Base-by-base conservation (phyloP, 2,113 vertebrate genomes). In the Heliornis fulica region DNA sequence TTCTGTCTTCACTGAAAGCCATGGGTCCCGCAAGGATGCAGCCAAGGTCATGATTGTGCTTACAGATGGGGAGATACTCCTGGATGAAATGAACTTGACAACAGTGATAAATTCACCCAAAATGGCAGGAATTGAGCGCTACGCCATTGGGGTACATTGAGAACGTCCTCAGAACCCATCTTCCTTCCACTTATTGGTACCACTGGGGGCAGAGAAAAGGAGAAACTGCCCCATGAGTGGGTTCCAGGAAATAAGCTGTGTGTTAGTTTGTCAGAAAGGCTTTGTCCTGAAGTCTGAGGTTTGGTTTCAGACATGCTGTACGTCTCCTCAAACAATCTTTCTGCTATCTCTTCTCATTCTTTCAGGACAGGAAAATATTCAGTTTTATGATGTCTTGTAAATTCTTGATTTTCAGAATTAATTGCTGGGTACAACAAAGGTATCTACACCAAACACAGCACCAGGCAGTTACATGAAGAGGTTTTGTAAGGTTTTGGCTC, bases 41-140 rank as follows among this genome's bases (percentile, higher is more conserved):
- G 94, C 72, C 81, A 98, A 98, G 94, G 81, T 98, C 51, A 98
- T 98, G n/a, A 96, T 98, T 77, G 97, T 98, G 45, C 59, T 98
- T 65, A 98, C 98, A 1, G 98, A 98, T 53, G 98, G 98, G 48
- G 89, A 96, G 10, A 98, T 98, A 90, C 94, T 96, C 11, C 4
- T 7, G 29, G 98, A 98, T 80, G 32, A 89, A 18, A 74, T 96
- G 74, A 61, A 96, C 16, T 94, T 98, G 38, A 38, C 63, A 1
- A 78, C 87, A 28, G 98, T 98, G 59, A 96, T 98, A 60, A 93
- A 75, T 22, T 98, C 97, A 25, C 46, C 95, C n/a, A 61, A 95
- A 87, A 98, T 98, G 97, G 64, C 74, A 32, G 96, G 74, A 57
- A 72, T 98, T 12, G 87, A 96, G 77, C 97, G 98, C 61, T 98